Base-by-base conservation (phyloP, 2,113 vertebrate genomes). In the Platysternon megacephalum region DNA sequence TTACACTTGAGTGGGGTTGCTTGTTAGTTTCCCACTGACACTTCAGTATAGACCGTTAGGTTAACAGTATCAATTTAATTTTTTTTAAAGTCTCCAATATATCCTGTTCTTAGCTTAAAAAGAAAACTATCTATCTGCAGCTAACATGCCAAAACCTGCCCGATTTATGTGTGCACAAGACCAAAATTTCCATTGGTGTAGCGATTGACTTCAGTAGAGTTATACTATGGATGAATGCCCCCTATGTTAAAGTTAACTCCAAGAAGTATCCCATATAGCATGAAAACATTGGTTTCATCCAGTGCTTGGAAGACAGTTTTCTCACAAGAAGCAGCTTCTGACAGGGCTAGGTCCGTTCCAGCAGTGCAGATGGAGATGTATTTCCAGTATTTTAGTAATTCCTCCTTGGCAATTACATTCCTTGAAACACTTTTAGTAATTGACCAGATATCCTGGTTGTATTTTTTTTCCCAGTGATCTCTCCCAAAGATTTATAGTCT, bases 101-200 rank as follows among this genome's bases (percentile, higher is more conserved):
- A 44, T 76, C 39, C 42, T 76, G 39, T 44, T 76, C 39, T 76
- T 44, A 76, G 22, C 11, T 51, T 39, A 74, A 93, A 35, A 48
- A 56, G 9, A 5, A 8, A 52, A 81, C 92, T 84, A 93, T 91
- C 93, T 97, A 61, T 95, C 97, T 96, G 92, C 96, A 95, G 92
- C 96, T 96, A 97, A 94, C 95, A 95, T 89, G 83, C 92, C 85
- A 83, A 68, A 95, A 68, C n/a, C 65, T 39, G 3, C 49, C 79
- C 8, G 13, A 16, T 32, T 13, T 39, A 13, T 53, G 35, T 53
- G 22, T 82, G 22, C n/a, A 39, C 11, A 24, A 39, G 3, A 22
- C 52, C 79, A 81, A 13, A 24, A 16, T 39, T n/a, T 26, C 52
- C 52, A 16, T 29, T 53, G 35, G 11, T 52, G 3, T 53, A 55